phyloP scores from a whole-genome alignment of 53 echinoderm and acorn worm genomes.

The Apostichopus leukothele region DNA sequence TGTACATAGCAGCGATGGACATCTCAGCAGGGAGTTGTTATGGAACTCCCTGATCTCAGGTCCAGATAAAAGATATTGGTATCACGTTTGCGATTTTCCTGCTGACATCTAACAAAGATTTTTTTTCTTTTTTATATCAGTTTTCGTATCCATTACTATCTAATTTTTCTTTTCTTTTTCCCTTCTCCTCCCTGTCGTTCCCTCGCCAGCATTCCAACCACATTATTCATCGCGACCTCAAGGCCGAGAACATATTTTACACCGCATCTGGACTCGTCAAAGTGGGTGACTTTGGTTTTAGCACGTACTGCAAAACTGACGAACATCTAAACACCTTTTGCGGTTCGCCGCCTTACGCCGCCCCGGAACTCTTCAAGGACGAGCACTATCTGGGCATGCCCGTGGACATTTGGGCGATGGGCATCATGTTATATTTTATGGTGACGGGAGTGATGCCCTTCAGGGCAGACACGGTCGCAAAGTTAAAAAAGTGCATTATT shows the following conservation, averaged over 20 bases:
- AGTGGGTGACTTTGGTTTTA: conserved; percentile 98
- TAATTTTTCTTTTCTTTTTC: too few relatives aligned
- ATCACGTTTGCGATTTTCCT: too few relatives aligned
- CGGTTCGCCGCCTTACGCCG: conserved; percentile 97
- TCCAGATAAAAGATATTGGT: too few relatives aligned
- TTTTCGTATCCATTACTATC: too few relatives aligned
- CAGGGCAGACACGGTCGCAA: conserved; percentile 96
- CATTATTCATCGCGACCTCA: conserved; percentile 95
- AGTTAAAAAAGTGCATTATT: conserved; percentile 97
- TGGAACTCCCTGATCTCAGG: too few relatives aligned
- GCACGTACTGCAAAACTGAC: conserved; percentile 77
- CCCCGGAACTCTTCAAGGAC: conserved; percentile 98
- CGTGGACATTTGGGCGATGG: conserved; percentile 97
- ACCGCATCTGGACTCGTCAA: conserved; percentile 95
- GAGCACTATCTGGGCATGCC: conserved; percentile 90
- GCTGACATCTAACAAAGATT: too few relatives aligned
- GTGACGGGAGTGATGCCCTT: conserved; percentile 97
- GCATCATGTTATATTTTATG: conserved; percentile 98
- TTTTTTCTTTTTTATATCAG: too few relatives aligned
- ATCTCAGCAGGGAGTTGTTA: too few relatives aligned
- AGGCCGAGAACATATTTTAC: conserved; percentile 98
- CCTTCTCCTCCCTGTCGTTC: background rate
- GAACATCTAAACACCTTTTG: conserved; percentile 98
- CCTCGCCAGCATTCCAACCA: conserved; percentile 77
- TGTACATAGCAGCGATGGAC: too few relatives aligned